Percentiles rank a stretch among this genome's conserved stretches.
These are phyloP conservation scores for Oxyura jamaicensis DNA, from an alignment of 2,113 vertebrate genomes.

Conservation along the genomic window DNA sequence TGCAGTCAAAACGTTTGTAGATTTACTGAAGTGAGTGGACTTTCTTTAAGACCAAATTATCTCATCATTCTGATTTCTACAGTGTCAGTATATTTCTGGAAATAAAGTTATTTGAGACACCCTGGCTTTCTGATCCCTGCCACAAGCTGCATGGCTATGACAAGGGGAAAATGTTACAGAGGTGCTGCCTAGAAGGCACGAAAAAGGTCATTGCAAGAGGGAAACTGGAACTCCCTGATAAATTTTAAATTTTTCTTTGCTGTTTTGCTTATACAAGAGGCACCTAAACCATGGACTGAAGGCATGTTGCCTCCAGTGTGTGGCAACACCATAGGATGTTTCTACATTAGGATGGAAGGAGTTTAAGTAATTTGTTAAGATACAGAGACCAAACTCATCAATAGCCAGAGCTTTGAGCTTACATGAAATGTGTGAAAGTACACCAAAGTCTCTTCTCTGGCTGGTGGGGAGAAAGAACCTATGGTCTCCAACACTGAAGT, in stretches of 20 bases:
- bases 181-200: background rate
- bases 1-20: background rate
- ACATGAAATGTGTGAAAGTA: background rate
- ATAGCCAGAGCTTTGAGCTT: background rate
- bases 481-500: background rate
- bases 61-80: background rate
- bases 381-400: background rate
- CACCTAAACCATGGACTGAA: background rate
- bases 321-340: background rate
- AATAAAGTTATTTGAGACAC: background rate
- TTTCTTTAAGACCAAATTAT: background rate
- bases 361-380: background rate
- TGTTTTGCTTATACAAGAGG: background rate
- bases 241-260: background rate
- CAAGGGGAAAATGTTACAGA: background rate
- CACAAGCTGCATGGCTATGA: background rate
- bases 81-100: background rate
- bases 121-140: rapidly evolving
- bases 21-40: background rate
- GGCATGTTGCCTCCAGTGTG: background rate
- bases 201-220: background rate
- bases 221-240: background rate
- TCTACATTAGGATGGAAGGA: background rate
- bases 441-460: background rate
- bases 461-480: background rate